Evolutionary conservation across 1,140 invertebrate species (phyloP).

Genomic region (Apis cerana): DNA sequence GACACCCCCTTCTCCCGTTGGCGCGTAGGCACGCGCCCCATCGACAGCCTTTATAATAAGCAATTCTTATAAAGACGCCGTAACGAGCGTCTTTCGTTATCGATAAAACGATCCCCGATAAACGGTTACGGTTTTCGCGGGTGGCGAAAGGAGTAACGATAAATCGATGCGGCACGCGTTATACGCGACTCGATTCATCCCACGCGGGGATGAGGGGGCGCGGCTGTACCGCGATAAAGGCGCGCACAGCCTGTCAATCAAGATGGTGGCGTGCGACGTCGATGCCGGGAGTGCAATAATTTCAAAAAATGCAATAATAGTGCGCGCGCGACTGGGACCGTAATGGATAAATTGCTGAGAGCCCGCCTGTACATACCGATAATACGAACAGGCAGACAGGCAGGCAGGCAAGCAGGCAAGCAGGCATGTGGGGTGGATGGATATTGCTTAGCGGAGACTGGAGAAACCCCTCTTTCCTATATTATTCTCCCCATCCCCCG

Average conservation of each 20-base stretch:
- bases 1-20: background rate
- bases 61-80: background rate
- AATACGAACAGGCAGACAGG: conserved; percentile 77
- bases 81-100: conserved; percentile 26
- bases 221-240: conserved; percentile 22
- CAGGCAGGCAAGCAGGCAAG: conserved; percentile 72
- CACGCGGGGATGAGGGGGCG: background rate
- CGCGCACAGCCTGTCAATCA: conserved; percentile 38
- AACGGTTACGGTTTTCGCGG: background rate
- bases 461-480: conserved; percentile 74
- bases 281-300: conserved; percentile 59
- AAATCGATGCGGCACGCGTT: conserved; percentile 24
- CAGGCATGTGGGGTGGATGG: conserved; percentile 78
- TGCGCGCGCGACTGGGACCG: conserved; percentile 72
- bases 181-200: background rate
- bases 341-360: conserved; percentile 82
- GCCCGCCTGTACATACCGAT: conserved; percentile 75
- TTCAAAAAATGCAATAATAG: conserved; percentile 80
- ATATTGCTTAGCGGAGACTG: conserved; percentile 79
- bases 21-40: too few species aligned
- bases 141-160: conserved; percentile 4
- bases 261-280: conserved; percentile 36
- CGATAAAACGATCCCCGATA: conserved; percentile 5
- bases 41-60: background rate
- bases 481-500: conserved; percentile 77